Percentiles rank a stretch among this genome's conserved stretches.
phyloP scores from a whole-genome alignment of 1,140 invertebrate genomes.

The Zaprionus gabonicus region DNA sequence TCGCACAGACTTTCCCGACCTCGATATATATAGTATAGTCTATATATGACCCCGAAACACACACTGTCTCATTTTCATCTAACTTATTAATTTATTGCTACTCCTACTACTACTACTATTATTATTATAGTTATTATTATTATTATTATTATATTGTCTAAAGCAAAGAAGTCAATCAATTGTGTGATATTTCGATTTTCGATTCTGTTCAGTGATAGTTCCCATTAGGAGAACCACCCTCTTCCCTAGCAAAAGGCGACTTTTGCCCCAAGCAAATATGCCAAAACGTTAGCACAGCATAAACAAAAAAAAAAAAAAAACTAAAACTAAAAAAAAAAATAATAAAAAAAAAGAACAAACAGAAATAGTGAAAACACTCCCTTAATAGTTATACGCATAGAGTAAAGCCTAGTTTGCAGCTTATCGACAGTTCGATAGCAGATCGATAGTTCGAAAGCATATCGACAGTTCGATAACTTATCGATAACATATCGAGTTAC shows the following conservation, averaged over 20 bases:
- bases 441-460: slow-evolving; percentile 7
- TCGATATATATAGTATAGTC: not conserved
- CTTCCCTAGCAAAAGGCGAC: slow-evolving; percentile 28
- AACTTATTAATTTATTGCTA: slow-evolving; percentile 60
- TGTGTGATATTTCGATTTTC: slow-evolving; percentile 69
- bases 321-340: slow-evolving; percentile 31
- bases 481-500: slow-evolving; percentile 25
- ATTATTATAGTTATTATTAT: not conserved
- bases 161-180: slow-evolving; percentile 44
- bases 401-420: slow-evolving; percentile 40
- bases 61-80: slow-evolving; percentile 32
- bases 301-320: slow-evolving; percentile 44
- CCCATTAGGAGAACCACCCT: slow-evolving; percentile 44
- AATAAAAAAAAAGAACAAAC: slow-evolving; percentile 33
- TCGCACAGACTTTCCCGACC: slow-evolving; percentile 39
- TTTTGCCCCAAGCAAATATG: slow-evolving; percentile 41
- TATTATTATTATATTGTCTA: not conserved
- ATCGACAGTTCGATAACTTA: too few relatives aligned
- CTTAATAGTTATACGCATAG: slow-evolving; percentile 23
- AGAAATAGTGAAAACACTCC: slow-evolving; percentile 1
- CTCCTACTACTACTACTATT: not conserved
- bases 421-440: slow-evolving; percentile 16
- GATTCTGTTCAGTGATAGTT: slow-evolving; percentile 66
- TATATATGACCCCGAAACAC: slow-evolving; percentile 1
- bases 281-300: slow-evolving; percentile 55